Evolutionary conservation across 64 coral and sea anemone genomes (phyloP), one percentile per base, ranked within the genome.

Genomic region (Hydrozoanthus tunicans): DNA sequence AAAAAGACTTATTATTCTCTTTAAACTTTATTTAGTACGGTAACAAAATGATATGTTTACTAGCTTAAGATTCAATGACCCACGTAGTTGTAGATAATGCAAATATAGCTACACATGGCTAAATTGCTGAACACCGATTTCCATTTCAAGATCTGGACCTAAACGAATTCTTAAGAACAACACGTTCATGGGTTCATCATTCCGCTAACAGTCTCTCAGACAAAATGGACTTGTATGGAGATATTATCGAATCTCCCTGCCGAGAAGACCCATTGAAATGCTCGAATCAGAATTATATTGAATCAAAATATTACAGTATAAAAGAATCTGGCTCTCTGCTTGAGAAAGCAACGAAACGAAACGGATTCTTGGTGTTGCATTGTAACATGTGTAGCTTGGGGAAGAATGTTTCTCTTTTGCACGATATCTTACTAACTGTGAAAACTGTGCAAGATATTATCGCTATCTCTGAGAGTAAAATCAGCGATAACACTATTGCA

Each of bases 241-340:
- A 66, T 64, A 78, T 79, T 59, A 78, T 90, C 7, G 88, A 43
- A 67, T 62, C 58, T 62, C 73, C 75, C 6, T 14, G 59, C 51
- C 59, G 64, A 56, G 59, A 64, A 51, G 25, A 78, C 12, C 70
- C 55, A 14, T 78, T 90, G 64, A 73, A 89, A 73, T 88, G 84
- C 58, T 73, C 17, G 54, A 43, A 90, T 14, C 3, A 78, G 8
- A 53, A 79, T 79, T 79, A 65, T 57, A 90, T 85, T 20, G 91
- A 92, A 77, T 92, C 91, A 12, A 77, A 85, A 53, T 79, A 92
- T 79, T 93, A 15, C 17, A 56, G 11, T 56, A 79, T 93, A 17
- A 86, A 89, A 43, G 63, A 86, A 80, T 62, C 82, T 70, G 60
- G 55, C 24, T 9, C 58, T 51, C 7, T 70, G n/a, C 68, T 93